Evolutionary conservation across 2,888 invertebrate species (phyloP).

Genomic region (Mechanitis messenoides): DNA sequence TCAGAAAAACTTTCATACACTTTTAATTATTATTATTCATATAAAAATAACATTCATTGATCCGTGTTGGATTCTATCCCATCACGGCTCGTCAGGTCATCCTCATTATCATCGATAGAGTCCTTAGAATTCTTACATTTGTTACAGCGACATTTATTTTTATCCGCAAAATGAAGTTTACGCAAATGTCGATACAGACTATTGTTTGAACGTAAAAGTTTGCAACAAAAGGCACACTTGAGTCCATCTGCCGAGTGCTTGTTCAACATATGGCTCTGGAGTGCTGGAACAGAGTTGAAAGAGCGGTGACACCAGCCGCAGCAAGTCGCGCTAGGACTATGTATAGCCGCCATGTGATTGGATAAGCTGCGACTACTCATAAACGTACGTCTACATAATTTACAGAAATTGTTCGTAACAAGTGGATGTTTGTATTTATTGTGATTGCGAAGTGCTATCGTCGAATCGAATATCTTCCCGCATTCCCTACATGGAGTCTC

Average conservation of each 20-base stretch:
- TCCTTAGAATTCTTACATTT: slow-evolving; percentile 15
- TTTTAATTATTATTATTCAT: too few relatives aligned
- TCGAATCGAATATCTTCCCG: slow-evolving; percentile 45
- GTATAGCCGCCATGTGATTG: slow-evolving; percentile 48
- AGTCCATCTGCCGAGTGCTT: slow-evolving; percentile 41
- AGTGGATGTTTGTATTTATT: slow-evolving; percentile 53
- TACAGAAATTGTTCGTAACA: slow-evolving; percentile 41
- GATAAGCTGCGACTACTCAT: slow-evolving; percentile 40
- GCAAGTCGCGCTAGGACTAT: slow-evolving; percentile 41
- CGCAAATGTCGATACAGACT: slow-evolving; percentile 39
- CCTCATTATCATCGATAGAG: slow-evolving; percentile 10
- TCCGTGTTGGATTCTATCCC: neutral
- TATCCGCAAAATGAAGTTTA: slow-evolving; percentile 35
- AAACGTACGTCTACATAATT: slow-evolving; percentile 47
- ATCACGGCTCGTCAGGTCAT: slow-evolving; percentile 10
- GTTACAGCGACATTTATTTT: slow-evolving; percentile 16
- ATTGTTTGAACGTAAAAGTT: slow-evolving; percentile 40
- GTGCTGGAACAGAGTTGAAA: slow-evolving; percentile 42
- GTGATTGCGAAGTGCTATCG: slow-evolving; percentile 49
- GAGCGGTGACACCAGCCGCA: slow-evolving; percentile 42
- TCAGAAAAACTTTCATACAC: too few relatives aligned
- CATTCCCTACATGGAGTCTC: slow-evolving; percentile 45
- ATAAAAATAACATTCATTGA: neutral
- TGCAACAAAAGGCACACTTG: slow-evolving; percentile 43
- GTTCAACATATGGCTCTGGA: slow-evolving; percentile 49